Percentiles rank a stretch among this genome's conserved stretches.
These are phyloP conservation scores for Abscondita cerata DNA, from an alignment of 2,888 invertebrate species.

Conservation along the genomic window DNA sequence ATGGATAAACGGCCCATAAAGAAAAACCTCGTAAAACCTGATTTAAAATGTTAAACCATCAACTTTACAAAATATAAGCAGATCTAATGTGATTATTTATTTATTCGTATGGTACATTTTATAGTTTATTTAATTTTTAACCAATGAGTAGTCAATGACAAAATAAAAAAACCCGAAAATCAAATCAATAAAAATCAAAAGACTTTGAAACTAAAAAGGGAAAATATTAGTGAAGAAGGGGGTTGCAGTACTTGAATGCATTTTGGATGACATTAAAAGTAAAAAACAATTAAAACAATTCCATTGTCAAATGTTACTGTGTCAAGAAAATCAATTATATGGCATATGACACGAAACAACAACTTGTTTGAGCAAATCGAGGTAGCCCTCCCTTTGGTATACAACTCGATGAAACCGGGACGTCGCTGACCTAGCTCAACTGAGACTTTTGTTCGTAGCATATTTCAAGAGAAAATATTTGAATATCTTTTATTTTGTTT, in stretches of 20 bases:
- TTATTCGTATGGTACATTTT: too few relatives aligned
- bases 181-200: too few relatives aligned
- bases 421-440: neutral
- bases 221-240: neutral
- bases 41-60: neutral
- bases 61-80: too few relatives aligned
- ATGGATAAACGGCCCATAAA: too few relatives aligned
- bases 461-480: slow-evolving; percentile 6
- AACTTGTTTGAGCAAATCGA: neutral
- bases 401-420: slow-evolving; percentile 5
- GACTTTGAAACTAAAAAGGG: neutral
- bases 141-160: neutral
- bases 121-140: too few relatives aligned
- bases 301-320: slow-evolving; percentile 4
- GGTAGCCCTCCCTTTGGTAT: neutral
- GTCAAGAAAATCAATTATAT: slow-evolving; percentile 1
- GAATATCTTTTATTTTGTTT: neutral
- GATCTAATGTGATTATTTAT: neutral
- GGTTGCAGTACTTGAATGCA: neutral
- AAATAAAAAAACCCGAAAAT: neutral
- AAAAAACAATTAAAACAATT: slow-evolving; percentile 2
- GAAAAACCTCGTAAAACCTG: too few relatives aligned
- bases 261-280: neutral
- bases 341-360: slow-evolving; percentile 3
- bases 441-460: neutral